Conservation (phyloP, 2,888 invertebrate species). For the Phyllotreta cruciferae region DNA sequence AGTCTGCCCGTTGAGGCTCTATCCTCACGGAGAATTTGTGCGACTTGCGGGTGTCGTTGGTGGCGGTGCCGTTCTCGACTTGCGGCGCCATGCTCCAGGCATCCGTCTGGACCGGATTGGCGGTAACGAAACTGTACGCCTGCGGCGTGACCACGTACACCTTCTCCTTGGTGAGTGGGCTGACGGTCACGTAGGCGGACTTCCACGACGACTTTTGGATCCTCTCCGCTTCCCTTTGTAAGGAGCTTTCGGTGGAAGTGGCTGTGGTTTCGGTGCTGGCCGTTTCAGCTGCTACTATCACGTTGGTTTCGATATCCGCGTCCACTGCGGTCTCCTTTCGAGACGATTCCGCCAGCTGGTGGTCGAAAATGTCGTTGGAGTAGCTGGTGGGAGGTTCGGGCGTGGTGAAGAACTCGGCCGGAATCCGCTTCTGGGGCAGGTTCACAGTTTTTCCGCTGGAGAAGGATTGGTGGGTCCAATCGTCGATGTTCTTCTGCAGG, state of each 20-base stretch:
- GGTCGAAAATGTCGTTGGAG: slow-evolving; percentile 41
- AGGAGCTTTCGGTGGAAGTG: slow-evolving; percentile 32
- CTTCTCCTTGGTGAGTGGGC: slow-evolving; percentile 80
- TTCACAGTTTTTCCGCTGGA: slow-evolving; percentile 61
- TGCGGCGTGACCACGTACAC: slow-evolving; percentile 85
- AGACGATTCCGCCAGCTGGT: slow-evolving; percentile 51
- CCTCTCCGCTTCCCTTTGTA: slow-evolving; percentile 41
- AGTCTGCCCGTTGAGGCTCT: slow-evolving; percentile 42
- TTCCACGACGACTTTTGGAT: slow-evolving; percentile 67
- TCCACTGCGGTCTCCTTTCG: slow-evolving; percentile 46
- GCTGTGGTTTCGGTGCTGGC: slow-evolving; percentile 26
- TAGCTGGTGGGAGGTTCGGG: slow-evolving; percentile 39
- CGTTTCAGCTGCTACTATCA: slow-evolving; percentile 46
- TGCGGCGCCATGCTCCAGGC: slow-evolving; percentile 53
- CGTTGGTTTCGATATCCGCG: slow-evolving; percentile 52
- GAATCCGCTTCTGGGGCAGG: slow-evolving; percentile 76
- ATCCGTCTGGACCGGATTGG: slow-evolving; percentile 49
- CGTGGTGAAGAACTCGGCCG: slow-evolving; percentile 77
- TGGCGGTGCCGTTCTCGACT: slow-evolving; percentile 52
- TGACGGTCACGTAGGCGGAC: slow-evolving; percentile 72
- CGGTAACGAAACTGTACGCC: slow-evolving; percentile 61
- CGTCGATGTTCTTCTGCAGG: slow-evolving; percentile 83
- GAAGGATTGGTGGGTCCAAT: slow-evolving; percentile 82
- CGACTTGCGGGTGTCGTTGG: slow-evolving; percentile 40
- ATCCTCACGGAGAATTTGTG: slow-evolving; percentile 49